Conservation (phyloP, 2,113 vertebrate genomes). For the Lepidothrix coronata region DNA sequence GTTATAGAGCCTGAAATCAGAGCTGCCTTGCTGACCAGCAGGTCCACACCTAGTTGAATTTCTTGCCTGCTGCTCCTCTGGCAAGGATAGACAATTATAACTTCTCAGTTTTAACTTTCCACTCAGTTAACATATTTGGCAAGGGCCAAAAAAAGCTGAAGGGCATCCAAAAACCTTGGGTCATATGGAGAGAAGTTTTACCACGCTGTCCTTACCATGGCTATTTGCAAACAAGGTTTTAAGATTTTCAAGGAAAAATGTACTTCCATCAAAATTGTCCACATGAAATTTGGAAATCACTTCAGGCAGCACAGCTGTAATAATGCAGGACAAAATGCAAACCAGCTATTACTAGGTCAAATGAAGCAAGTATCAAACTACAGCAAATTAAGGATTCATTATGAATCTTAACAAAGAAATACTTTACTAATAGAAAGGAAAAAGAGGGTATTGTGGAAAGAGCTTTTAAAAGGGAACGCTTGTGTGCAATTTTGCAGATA, state of each 20-base stretch:
- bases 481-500: constrained; percentile 39
- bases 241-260: not conserved
- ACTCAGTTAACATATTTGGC: not conserved
- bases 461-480: constrained; percentile 32
- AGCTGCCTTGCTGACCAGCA: not conserved
- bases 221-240: not conserved
- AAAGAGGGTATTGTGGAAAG: not conserved
- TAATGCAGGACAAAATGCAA: not conserved
- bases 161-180: not conserved
- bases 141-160: not conserved
- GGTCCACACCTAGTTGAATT: not conserved
- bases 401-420: not conserved
- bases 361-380: not conserved
- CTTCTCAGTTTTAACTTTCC: not conserved
- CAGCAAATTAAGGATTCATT: not conserved
- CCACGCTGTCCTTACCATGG: not conserved
- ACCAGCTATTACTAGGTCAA: not conserved
- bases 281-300: not conserved
- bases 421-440: not conserved
- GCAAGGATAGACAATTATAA: not conserved
- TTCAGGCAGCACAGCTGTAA: not conserved
- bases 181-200: not conserved
- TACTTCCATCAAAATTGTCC: not conserved
- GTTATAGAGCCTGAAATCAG: not conserved
- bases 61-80: not conserved